Percentiles rank a stretch among this genome's conserved stretches.
These are phyloP conservation scores for Aradophagus sp. DNA, from an alignment of 1,140 invertebrate species.

Conservation along the genomic window DNA sequence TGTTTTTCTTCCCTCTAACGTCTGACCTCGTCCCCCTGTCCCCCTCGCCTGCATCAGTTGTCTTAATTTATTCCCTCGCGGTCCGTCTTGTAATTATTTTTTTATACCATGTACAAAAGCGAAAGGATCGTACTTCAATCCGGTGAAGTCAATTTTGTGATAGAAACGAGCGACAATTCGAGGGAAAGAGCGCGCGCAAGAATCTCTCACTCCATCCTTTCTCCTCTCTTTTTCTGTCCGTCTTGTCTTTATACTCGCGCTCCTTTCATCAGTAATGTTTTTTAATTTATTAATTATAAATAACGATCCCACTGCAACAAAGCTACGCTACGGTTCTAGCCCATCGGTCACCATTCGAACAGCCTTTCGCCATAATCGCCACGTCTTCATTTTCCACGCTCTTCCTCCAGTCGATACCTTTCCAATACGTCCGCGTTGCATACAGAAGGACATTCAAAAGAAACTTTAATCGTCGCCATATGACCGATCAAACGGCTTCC, in stretches of 20 bases:
- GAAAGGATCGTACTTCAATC: slow-evolving; percentile 26
- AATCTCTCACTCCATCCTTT: slow-evolving; percentile 7
- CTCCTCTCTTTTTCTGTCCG: slow-evolving; percentile 6
- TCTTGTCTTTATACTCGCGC: slow-evolving; percentile 4
- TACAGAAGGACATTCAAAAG: slow-evolving; percentile 28
- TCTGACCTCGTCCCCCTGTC: slow-evolving; percentile 1
- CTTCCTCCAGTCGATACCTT: slow-evolving; percentile 14
- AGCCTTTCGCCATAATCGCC: not conserved
- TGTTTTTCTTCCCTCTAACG: no score
- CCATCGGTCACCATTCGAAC: not conserved
- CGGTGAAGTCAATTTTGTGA: slow-evolving; percentile 38
- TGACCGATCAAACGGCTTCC: slow-evolving; percentile 29
- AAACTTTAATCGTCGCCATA: slow-evolving; percentile 19
- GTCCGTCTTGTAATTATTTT: slow-evolving; percentile 39
- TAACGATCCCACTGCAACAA: slow-evolving; percentile 42
- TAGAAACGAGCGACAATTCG: slow-evolving; percentile 31
- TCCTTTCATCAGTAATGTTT: slow-evolving; percentile 20
- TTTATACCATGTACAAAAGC: slow-evolving; percentile 33
- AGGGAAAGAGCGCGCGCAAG: slow-evolving; percentile 11
- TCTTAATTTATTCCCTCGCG: slow-evolving; percentile 21
- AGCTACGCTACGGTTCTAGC: slow-evolving; percentile 18
- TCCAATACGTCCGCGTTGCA: slow-evolving; percentile 4
- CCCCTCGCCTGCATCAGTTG: slow-evolving; percentile 2
- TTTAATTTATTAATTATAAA: slow-evolving; percentile 12
- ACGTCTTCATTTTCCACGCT: slow-evolving; percentile 18